Base-by-base conservation (phyloP, 2,888 invertebrate species). In the Furcula furcula region DNA sequence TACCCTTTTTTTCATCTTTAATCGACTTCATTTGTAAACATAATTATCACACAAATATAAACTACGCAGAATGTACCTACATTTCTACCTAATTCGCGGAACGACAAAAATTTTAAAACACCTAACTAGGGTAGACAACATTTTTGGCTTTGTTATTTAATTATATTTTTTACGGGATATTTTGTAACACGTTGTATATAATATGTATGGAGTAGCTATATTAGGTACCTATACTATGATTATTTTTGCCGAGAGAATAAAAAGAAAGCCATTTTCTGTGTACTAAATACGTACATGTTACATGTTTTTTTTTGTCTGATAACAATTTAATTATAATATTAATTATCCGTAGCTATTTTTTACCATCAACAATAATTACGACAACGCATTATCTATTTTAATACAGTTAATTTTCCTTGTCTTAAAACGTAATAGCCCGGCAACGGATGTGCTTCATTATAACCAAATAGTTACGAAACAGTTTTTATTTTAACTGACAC, bases 401-500 rank as follows among this genome's bases (percentile, higher is more conserved):
- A 57, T 45, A 33, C 45, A 46, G 29, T 45, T 30, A 32, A 44
- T 45, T 54, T 60, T 61, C 55, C 59, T 65, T 49, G 55, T 60
- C 53, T 58, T 49, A 58, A 38, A 54, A 55, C 47, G 37, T 61
- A 57, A 62, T 62, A 43, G 41, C 40, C 36, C 34, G 14, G 30
- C 40, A 54, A 38, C 50, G 64, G 59, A 60, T 57, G 54, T 53
- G 46, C 39, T 53, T 61, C 49, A 56, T 64, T 58, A 55, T 49
- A 45, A 21, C 29, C 42, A 55, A 64, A 61, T 56, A 54, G 44
- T 57, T 47, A 47, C 50, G 46, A 47, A 55, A 49, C 33, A 40
- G 53, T 47, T 49, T 42, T 47, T 58, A 51, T 46, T 43, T 40
- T 23, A 40, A 40, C 38, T 36, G 34, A 47, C 32, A 37, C 19